Percentiles rank a stretch among this genome's conserved stretches.
Evolutionary conservation across 2,888 invertebrate species (phyloP).

Genomic region (Drosophila anomelani): DNA sequence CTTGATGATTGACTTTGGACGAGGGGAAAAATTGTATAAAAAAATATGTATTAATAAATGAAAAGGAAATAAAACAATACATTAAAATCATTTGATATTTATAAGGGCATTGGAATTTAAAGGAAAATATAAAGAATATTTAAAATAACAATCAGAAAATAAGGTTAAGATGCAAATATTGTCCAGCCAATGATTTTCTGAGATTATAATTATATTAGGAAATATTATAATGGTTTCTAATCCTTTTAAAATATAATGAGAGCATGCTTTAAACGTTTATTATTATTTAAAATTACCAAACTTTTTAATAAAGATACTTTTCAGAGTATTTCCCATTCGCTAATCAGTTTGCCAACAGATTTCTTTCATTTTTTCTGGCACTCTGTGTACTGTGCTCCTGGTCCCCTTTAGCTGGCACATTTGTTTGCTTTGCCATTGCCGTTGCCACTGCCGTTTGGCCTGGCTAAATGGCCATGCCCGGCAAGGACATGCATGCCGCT

Average conservation of each 20-base stretch:
- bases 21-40: neutral
- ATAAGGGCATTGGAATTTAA: neutral
- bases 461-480: slow-evolving; percentile 56
- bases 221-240: neutral
- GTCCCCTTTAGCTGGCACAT: slow-evolving; percentile 41
- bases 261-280: neutral
- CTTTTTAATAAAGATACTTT: neutral
- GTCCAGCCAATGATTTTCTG: neutral
- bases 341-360: neutral
- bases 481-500: slow-evolving; percentile 59
- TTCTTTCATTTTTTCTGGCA: slow-evolving; percentile 40
- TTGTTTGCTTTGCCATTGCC: slow-evolving; percentile 68
- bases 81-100: neutral
- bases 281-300: neutral
- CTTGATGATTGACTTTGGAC: slow-evolving; percentile 6
- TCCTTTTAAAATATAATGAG: neutral
- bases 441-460: slow-evolving; percentile 27
- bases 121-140: no score
- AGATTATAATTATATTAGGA: neutral
- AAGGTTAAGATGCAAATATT: neutral
- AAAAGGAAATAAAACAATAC: neutral
- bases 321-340: slow-evolving; percentile 4
- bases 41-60: neutral
- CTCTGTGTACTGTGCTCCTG: slow-evolving; percentile 33
- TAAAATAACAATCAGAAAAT: neutral